Evolutionary conservation across 2,113 vertebrate species (phyloP).

Genomic region (Eulacestoma nigropectus): DNA sequence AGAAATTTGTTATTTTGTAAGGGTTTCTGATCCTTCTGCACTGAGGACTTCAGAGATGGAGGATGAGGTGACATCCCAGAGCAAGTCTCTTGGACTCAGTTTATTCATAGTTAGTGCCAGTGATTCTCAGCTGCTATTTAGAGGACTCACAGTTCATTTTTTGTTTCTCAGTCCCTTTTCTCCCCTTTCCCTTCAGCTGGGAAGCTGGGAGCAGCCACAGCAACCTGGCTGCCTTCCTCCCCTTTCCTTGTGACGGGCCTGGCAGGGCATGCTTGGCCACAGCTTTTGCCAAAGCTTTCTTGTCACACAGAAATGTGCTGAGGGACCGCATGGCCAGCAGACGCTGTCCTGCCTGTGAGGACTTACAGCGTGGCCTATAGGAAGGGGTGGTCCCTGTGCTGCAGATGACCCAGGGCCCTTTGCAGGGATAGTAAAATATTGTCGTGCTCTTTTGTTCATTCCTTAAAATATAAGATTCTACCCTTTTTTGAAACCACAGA

Average conservation of each 20-base stretch:
- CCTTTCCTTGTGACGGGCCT: neutral
- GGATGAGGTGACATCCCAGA: neutral
- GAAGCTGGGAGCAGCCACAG: neutral
- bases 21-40: neutral
- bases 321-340: neutral
- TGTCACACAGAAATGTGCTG: neutral
- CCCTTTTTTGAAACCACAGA: neutral
- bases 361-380: neutral
- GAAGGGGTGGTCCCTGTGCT: neutral
- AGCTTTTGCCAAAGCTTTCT: neutral
- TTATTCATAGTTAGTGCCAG: neutral
- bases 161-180: neutral
- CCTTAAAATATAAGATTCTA: neutral
- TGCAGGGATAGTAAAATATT: neutral
- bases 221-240: slow-evolving; percentile 2
- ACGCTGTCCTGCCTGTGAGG: rapidly evolving
- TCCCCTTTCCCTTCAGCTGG: neutral
- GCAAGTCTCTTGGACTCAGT: neutral
- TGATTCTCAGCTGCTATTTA: neutral
- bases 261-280: neutral
- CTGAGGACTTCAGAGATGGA: neutral
- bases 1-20: neutral
- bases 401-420: neutral
- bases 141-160: neutral
- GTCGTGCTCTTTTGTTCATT: neutral